Evolutionary conservation across 2,888 invertebrate genomes (phyloP).

Genomic region (Drosophila siamana): DNA sequence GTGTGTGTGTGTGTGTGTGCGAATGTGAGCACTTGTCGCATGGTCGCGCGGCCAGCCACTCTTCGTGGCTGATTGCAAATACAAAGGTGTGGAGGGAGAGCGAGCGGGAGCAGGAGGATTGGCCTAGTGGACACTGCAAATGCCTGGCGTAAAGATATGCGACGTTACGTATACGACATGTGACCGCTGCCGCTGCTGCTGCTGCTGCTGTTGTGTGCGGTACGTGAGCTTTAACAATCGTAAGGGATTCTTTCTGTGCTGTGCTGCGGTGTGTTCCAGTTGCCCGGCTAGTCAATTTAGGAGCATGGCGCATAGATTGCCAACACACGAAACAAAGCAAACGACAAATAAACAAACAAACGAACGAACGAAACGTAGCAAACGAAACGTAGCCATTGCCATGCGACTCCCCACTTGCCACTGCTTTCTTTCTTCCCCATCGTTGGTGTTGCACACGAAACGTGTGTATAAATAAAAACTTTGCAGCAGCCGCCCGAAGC

Average conservation of each 20-base stretch:
- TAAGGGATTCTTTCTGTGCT: conserved; percentile 54
- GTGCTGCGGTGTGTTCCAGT: conserved; percentile 49
- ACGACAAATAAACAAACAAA: conserved; percentile 77
- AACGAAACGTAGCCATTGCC: conserved; percentile 56
- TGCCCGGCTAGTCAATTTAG: conserved; percentile 76
- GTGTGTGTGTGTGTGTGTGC: conserved; percentile 31
- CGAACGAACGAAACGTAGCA: conserved; percentile 49
- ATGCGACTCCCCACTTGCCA: not conserved
- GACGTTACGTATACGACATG: conserved; percentile 79
- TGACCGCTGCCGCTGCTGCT: conserved; percentile 47
- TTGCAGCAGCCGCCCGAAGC: conserved; percentile 63
- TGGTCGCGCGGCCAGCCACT: conserved; percentile 71
- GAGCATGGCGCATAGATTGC: conserved; percentile 77
- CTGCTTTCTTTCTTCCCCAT: not conserved
- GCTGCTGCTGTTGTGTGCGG: conserved; percentile 54
- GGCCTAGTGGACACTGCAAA: conserved; percentile 9
- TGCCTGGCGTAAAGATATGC: conserved; percentile 64
- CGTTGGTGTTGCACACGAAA: conserved; percentile 59
- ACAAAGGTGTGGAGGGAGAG: conserved; percentile 37
- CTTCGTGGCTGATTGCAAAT: conserved; percentile 75
- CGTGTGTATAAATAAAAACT: conserved; percentile 80
- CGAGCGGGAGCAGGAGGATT: not conserved
- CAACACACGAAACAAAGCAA: conserved; percentile 78
- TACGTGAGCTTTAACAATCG: conserved; percentile 78
- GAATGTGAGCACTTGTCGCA: conserved; percentile 73